Evolutionary conservation across 1,140 invertebrate genomes (phyloP), one percentile per base, ranked within the genome.

Genomic region (Temnothorax curvispinosus): DNA sequence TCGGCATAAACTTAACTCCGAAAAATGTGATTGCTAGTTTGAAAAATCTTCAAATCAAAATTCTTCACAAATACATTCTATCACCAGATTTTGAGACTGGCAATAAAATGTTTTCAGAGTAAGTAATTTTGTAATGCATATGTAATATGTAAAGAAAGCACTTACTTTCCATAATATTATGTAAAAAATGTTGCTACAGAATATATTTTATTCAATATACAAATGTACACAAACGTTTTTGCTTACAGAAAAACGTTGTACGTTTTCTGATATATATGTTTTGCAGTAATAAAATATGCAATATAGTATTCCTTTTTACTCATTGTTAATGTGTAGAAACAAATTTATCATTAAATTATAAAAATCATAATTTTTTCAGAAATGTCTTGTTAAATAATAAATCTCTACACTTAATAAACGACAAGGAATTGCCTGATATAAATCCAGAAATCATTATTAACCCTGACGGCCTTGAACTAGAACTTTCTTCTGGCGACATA

Each of bases 321-420:
- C 9, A 50, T 11, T 72, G 3, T 32, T 35, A 4, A 72, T 52
- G 15, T 72, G 1, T 38, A 47, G 1, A 15, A 44, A 77, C 3
- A 52, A 32, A 21, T 65, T 35, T 44, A 6, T 50, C 5, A 50
- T 18, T 32, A 18, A 32, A n/a, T 78, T 35, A 50, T 50, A 27
- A 72, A 41, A 58, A 58, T 21, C 9, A 41, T 64, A 76, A 50
- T 76, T 44, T 58, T 38, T 64, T 86, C 32, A 96, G 96, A 38
- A 95, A 95, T 27, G 94, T 96, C 5, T 91, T 96, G 0, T 94
- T 96, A 2, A 96, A 96, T 80, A 94, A 95, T 2, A 90, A 95
- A 32, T 88, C 88, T 0, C 82, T 95, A 47, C 90, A 93, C 44
- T 95, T 96, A 91, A 92, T 94, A 27, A 91, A 96, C 67, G 95